phyloP scores from a whole-genome alignment of 2,113 vertebrate species.

The Leptocoma aspasia region DNA sequence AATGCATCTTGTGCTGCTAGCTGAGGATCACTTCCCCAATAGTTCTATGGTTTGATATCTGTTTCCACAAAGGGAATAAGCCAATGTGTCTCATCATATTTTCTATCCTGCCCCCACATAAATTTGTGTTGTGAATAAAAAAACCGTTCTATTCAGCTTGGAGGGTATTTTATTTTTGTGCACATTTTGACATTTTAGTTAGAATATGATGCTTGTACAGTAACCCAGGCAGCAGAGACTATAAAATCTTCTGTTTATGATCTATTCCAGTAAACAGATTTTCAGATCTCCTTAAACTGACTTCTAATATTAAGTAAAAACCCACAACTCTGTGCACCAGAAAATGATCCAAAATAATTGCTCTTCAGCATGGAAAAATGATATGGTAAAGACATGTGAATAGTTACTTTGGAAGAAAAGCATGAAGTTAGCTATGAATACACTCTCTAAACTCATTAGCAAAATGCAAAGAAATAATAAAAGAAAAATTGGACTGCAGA shows the following conservation, averaged over 20 bases:
- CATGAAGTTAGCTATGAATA: background rate
- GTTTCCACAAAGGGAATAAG: slow-evolving; percentile 13
- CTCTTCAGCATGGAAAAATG: background rate
- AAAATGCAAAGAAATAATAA: background rate
- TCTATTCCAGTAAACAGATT: background rate
- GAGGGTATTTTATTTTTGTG: slow-evolving; percentile 25
- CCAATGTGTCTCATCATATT: background rate
- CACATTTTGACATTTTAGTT: slow-evolving; percentile 14
- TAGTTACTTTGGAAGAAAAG: background rate
- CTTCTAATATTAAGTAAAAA: background rate
- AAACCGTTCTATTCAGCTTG: background rate
- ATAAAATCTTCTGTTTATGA: background rate
- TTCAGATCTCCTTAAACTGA: background rate
- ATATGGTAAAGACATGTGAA: background rate
- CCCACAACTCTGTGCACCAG: background rate
- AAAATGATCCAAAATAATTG: background rate
- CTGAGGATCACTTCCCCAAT: background rate
- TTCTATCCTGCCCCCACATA: background rate
- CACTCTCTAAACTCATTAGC: background rate
- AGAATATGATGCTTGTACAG: background rate
- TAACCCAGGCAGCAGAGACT: background rate
- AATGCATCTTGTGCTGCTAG: background rate
- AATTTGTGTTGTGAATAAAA: background rate
- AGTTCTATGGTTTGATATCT: background rate
- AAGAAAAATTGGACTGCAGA: background rate